phyloP scores from a whole-genome alignment of 2,113 vertebrate species.

The Todiramphus saurophagus region DNA sequence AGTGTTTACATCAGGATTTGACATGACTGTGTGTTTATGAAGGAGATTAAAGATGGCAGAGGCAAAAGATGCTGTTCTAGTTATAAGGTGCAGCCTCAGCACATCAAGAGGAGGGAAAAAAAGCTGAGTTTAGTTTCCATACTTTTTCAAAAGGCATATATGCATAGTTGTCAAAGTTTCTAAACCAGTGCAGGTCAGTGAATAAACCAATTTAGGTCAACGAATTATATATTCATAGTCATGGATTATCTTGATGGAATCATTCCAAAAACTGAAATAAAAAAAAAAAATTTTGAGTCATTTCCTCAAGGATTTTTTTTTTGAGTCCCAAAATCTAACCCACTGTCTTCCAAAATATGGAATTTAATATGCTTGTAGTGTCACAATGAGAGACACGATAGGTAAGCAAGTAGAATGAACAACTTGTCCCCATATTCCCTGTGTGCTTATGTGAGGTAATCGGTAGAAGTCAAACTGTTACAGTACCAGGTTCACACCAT shows the following conservation, averaged over 20 bases:
- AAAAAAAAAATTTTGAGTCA: background rate
- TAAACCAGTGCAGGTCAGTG: background rate
- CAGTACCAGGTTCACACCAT: background rate
- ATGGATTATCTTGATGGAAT: background rate
- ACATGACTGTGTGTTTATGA: background rate
- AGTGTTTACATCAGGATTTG: background rate
- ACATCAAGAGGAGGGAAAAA: background rate
- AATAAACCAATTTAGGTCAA: background rate
- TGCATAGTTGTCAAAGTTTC: background rate
- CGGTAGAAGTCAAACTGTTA: background rate
- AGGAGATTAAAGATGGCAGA: background rate
- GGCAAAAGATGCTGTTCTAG: background rate
- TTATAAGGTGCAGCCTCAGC: background rate
- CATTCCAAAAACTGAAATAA: background rate
- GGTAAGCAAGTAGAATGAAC: background rate
- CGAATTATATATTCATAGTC: background rate
- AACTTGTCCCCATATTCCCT: background rate
- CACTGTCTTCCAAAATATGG: background rate
- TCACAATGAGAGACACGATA: background rate
- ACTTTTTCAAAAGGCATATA: background rate
- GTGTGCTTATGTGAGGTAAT: background rate
- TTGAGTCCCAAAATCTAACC: background rate
- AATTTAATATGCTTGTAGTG: background rate
- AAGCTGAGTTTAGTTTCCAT: background rate
- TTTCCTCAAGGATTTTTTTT: background rate